Evolutionary conservation across 1,140 invertebrate species (phyloP).

Genomic region (Acromyrmex charruanus): DNA sequence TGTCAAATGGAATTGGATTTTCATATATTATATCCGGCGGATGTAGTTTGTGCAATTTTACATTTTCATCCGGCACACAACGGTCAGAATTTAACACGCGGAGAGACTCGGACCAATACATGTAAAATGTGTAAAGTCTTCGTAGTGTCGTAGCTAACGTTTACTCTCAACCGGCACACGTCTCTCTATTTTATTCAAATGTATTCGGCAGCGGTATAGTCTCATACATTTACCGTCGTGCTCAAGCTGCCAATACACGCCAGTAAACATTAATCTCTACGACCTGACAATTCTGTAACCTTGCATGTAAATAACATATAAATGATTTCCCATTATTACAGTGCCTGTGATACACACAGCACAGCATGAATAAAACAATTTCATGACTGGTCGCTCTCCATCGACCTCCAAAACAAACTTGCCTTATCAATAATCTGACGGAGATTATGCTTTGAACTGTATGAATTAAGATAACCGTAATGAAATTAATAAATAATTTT

Average conservation of each 20-base stretch:
- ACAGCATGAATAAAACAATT: constrained; percentile 46
- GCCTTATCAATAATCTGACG: constrained; percentile 10
- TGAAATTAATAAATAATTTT: neutral
- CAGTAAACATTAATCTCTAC: constrained; percentile 47
- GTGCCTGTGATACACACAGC: neutral
- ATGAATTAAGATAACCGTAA: neutral
- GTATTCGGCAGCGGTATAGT: constrained; percentile 45
- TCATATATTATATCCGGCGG: neutral
- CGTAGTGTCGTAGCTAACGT: constrained; percentile 11
- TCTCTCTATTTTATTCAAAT: constrained; percentile 59
- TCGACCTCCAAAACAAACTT: constrained; percentile 4
- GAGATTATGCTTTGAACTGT: neutral
- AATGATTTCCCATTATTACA: constrained; percentile 45
- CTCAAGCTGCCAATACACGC: constrained; percentile 49
- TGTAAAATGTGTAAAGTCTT: constrained; percentile 33
- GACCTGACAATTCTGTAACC: constrained; percentile 43
- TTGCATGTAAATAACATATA: constrained; percentile 51
- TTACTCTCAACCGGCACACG: constrained; percentile 8
- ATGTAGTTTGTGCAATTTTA: neutral
- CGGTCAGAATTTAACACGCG: constrained; percentile 6
- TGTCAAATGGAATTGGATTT: neutral
- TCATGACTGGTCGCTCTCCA: neutral
- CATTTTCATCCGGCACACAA: neutral
- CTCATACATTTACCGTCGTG: constrained; percentile 17
- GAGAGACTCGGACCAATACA: neutral